phyloP scores from a whole-genome alignment of 2,113 vertebrate genomes.

The Poeciliopsis turrubarensis region DNA sequence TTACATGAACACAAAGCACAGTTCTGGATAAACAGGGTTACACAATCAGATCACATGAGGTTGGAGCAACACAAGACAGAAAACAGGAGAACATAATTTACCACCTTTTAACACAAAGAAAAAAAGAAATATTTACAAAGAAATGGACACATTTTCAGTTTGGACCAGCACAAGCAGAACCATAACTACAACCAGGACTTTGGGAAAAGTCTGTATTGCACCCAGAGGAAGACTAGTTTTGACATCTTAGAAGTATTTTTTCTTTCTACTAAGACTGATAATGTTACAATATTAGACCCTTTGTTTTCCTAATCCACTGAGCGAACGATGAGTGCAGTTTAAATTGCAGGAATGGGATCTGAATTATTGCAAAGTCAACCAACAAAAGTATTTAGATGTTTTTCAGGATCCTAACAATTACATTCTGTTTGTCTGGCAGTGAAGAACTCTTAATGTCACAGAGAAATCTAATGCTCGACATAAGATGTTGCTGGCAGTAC shows the following conservation, averaged over 20 bases:
- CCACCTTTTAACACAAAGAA: conserved; percentile 49
- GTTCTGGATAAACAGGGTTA: conserved; percentile 66
- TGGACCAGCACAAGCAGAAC: conserved; percentile 36
- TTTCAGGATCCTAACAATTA: conserved; percentile 16
- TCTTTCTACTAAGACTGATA: conserved; percentile 46
- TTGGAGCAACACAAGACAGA: conserved; percentile 36
- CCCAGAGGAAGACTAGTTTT: conserved; percentile 63
- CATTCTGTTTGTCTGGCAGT: conserved; percentile 26
- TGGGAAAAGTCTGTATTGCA: conserved; percentile 58
- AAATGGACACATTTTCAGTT: conserved; percentile 36
- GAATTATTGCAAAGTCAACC: conserved; percentile 35
- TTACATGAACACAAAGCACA: conserved; percentile 78
- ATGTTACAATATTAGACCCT: conserved; percentile 53
- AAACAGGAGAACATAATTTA: conserved; percentile 36
- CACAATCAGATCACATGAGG: conserved; percentile 54
- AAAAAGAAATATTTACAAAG: conserved; percentile 58
- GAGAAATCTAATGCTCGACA: conserved; percentile 13
- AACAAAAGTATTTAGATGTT: conserved; percentile 1
- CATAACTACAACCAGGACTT: conserved; percentile 39
- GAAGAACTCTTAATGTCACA: conserved; percentile 22
- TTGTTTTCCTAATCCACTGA: conserved; percentile 27
- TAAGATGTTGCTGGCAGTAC: conserved; percentile 3
- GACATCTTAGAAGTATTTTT: conserved; percentile 43
- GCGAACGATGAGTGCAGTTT: background rate
- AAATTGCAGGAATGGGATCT: conserved; percentile 15